Conservation (phyloP, 2,797 vertebrate species). For the Thunnus albacares region DNA sequence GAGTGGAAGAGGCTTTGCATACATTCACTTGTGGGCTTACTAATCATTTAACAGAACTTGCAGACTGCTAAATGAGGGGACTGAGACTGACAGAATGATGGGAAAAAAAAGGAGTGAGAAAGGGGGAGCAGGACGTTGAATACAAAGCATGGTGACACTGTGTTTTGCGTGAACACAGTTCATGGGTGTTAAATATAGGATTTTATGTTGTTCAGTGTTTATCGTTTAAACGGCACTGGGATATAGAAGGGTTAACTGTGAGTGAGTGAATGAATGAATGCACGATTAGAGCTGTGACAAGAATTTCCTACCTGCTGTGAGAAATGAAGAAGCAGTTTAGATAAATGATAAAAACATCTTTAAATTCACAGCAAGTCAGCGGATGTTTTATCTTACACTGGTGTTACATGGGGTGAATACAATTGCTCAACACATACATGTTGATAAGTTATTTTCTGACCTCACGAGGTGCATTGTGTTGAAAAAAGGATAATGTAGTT, state of each 20-base stretch:
- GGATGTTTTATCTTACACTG: neutral
- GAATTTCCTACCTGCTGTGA: constrained; percentile 5
- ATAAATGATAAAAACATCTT: constrained; percentile 14
- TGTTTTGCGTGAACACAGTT: constrained; percentile 15
- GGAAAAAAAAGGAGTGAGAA: constrained; percentile 17
- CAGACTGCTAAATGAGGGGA: constrained; percentile 62
- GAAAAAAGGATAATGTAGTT: neutral
- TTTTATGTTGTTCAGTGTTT: too few species aligned
- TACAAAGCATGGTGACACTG: constrained; percentile 9
- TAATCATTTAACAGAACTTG: constrained; percentile 78
- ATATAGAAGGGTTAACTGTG: neutral
- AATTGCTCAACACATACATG: neutral
- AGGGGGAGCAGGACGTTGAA: constrained; percentile 12
- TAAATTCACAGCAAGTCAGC: constrained; percentile 9
- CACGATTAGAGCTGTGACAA: neutral
- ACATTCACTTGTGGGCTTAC: constrained; percentile 77
- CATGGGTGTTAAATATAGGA: neutral
- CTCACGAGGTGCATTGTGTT: too few species aligned
- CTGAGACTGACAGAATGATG: constrained; percentile 37
- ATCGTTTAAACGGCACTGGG: neutral
- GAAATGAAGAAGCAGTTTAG: constrained; percentile 10
- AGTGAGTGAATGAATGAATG: constrained; percentile 1
- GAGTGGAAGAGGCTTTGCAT: constrained; percentile 82
- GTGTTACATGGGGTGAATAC: neutral
- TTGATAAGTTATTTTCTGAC: neutral